Conservation (phyloP, 2,113 vertebrate species). For the Prionailurus bengalensis region DNA sequence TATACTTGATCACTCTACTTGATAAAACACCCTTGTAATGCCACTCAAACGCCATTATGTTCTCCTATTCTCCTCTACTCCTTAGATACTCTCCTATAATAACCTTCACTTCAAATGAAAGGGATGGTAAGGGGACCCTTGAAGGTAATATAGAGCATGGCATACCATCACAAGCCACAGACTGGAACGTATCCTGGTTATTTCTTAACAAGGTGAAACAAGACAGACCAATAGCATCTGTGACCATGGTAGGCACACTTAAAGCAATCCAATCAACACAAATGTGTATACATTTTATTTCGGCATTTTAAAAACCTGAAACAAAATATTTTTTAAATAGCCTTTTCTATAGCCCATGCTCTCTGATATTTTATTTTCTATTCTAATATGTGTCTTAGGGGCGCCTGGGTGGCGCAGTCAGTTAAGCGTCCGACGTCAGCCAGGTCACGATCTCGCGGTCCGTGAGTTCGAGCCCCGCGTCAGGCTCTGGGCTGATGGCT, state of each 20-base stretch:
- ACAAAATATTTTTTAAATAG: background rate
- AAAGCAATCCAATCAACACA: background rate
- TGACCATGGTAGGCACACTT: background rate
- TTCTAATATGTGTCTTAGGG: background rate
- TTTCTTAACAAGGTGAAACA: background rate
- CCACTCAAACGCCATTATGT: background rate
- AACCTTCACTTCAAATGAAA: background rate
- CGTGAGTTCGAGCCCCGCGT: too few relatives aligned
- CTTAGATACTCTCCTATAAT: background rate
- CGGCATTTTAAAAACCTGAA: constrained; percentile 16
- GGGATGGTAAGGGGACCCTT: background rate
- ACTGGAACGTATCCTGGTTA: background rate
- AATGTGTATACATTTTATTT: background rate
- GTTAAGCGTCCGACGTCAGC: too few relatives aligned
- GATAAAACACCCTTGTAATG: background rate
- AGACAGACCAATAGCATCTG: background rate
- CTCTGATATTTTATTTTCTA: constrained; percentile 31
- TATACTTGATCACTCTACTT: background rate
- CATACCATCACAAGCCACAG: background rate
- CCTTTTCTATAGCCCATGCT: background rate
- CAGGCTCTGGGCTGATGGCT: too few relatives aligned
- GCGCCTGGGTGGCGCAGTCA: too few relatives aligned
- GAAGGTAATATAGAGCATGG: background rate
- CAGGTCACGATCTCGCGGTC: too few relatives aligned
- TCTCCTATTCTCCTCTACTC: background rate